Evolutionary conservation across 2,797 vertebrate genomes (phyloP).

Genomic region (Lagodon rhomboides): DNA sequence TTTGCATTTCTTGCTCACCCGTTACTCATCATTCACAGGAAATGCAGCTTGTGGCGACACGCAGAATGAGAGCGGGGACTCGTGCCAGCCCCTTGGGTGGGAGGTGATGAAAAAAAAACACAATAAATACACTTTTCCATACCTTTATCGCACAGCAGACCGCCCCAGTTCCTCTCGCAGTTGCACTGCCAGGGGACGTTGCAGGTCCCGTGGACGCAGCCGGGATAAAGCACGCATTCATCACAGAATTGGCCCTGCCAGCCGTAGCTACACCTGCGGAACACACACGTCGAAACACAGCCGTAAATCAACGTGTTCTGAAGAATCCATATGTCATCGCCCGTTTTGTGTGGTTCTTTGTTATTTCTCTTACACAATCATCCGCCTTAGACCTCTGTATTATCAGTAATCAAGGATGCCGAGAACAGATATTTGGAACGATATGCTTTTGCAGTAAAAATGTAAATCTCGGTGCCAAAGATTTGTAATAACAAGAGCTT

Average conservation of each 20-base stretch:
- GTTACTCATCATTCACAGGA: conserved; percentile 14
- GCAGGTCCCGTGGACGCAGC: conserved; percentile 96
- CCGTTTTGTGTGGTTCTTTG: neutral
- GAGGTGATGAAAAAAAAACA: neutral
- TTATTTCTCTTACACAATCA: neutral
- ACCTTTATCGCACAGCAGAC: conserved; percentile 97
- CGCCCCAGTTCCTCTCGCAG: conserved; percentile 98
- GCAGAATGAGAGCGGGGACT: conserved; percentile 3
- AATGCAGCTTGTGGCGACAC: conserved; percentile 24
- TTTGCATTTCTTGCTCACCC: neutral
- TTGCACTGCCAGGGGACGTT: conserved; percentile 92
- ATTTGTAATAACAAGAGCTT: too few species aligned
- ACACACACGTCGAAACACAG: conserved; percentile 18
- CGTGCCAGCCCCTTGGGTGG: neutral
- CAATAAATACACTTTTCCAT: conserved; percentile 20
- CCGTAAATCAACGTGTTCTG: neutral
- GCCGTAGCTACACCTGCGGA: conserved; percentile 93
- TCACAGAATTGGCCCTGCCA: conserved; percentile 96
- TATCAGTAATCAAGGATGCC: too few species aligned
- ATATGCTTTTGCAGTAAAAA: too few species aligned
- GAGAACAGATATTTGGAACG: too few species aligned
- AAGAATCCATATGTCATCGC: neutral
- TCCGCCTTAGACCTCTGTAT: neutral
- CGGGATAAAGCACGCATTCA: conserved; percentile 91
- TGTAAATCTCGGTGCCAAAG: too few species aligned